Base-by-base conservation (phyloP, 2,888 invertebrate genomes). In the Platycnemis pennipes region DNA sequence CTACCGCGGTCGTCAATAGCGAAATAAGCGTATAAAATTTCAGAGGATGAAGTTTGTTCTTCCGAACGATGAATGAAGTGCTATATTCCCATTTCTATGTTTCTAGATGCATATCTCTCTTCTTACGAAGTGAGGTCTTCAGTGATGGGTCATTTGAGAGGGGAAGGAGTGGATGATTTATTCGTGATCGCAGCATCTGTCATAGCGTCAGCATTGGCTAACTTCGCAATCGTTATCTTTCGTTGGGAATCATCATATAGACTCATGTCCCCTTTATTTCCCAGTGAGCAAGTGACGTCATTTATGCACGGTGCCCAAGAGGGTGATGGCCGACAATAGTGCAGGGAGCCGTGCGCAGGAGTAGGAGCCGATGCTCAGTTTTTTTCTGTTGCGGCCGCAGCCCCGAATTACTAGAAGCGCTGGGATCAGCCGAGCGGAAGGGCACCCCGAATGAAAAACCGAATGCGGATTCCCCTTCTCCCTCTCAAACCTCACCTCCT, bases 351-450 rank as follows among this genome's bases (percentile, higher is more conserved):
- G 77, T 77, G 77, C 77, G 37, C 77, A 37, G 13, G 31, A 77
- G 37, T 37, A 31, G 77, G 77, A 77, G 37, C 77, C 13, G 13
- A 13, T 77, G 3, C 37, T 37, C 2, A 37, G 7, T 77, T 77
- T 77, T 77, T 77, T 77, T 26, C 16, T 5, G 26, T 63, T 7
- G 31, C 31, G 31, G 69, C 31, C 63, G 63, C 63, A 19, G 77
- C 77, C 37, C 37, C 16, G 26, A 5, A 26, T 77, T 26, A n/a
- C 77, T 19, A 37, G 77, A 26, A 77, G 16, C 37, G 37, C 22
- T 77, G 77, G 77, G 37, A 77, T n/a, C 77, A 77, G 77, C 77
- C 77, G 37, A 37, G 77, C 77, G 77, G 77, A 77, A 77, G 37
- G 77, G 77, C 37, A 11, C 3, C 11, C 77, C 37, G 37, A 77